phyloP scores from a whole-genome alignment of 2,888 invertebrate genomes.

The Mayetiola destructor region DNA sequence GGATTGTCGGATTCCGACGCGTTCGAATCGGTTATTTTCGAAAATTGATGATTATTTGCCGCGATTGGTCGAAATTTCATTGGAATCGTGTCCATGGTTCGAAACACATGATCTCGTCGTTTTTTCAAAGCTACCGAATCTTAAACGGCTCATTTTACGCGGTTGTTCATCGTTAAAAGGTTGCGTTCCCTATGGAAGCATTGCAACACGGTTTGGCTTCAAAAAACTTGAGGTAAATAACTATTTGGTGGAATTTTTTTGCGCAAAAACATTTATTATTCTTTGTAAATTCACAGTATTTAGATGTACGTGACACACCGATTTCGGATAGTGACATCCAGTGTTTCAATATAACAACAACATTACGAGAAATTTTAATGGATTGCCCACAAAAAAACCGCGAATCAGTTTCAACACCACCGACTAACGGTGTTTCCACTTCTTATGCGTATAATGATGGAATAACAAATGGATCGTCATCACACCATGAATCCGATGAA shows the following conservation, averaged over 20 bases:
- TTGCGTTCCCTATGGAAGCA: conserved; percentile 61
- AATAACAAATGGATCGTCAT: not conserved
- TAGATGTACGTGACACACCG: conserved; percentile 42
- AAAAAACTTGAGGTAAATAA: conserved; percentile 27
- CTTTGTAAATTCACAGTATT: conserved; percentile 29
- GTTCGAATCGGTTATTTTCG: conserved; percentile 28
- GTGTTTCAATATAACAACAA: conserved; percentile 40
- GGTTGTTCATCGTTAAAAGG: conserved; percentile 53
- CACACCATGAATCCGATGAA: not conserved
- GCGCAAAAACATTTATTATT: not conserved
- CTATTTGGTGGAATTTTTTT: not conserved
- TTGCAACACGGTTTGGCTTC: conserved; percentile 57
- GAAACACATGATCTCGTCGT: conserved; percentile 56
- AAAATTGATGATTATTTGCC: conserved; percentile 29
- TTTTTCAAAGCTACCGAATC: conserved; percentile 49
- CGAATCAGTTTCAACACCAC: not conserved
- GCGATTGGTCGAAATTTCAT: conserved; percentile 44
- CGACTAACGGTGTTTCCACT: not conserved
- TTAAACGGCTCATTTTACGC: conserved; percentile 47
- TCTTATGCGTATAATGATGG: not conserved
- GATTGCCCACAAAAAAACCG: conserved; percentile 31
- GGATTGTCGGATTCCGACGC: conserved; percentile 26
- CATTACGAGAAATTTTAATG: conserved; percentile 39
- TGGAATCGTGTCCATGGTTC: conserved; percentile 61
- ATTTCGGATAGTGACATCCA: conserved; percentile 45